Conservation (phyloP, 2,888 invertebrate species). For the Ypsolopha sequella region DNA sequence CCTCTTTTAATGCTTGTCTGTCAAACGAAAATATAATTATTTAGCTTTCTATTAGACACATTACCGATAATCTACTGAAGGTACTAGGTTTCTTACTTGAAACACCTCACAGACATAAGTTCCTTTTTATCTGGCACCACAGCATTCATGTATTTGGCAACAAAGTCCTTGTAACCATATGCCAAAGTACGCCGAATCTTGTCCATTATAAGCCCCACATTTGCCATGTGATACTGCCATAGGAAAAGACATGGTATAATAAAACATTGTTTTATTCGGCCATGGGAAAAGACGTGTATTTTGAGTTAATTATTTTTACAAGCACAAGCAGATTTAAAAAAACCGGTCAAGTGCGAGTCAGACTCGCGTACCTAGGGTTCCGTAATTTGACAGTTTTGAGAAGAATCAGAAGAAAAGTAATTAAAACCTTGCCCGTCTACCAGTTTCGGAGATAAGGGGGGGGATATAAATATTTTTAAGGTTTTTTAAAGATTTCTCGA, state of each 20-base stretch:
- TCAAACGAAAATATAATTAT: constrained; percentile 16
- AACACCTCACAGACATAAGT: constrained; percentile 54
- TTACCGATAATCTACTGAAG: not conserved
- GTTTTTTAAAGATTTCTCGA: too few species aligned
- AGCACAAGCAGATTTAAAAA: too few species aligned
- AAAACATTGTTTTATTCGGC: too few species aligned
- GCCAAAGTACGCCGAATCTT: constrained; percentile 79
- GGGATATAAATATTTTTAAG: too few species aligned
- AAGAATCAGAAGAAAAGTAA: too few species aligned
- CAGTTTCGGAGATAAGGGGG: too few species aligned
- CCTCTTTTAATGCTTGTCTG: constrained; percentile 75
- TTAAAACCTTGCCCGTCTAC: too few species aligned
- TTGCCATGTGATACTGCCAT: constrained; percentile 80
- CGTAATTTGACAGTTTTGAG: too few species aligned
- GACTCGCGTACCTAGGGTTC: too few species aligned
- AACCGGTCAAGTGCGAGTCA: not conserved
- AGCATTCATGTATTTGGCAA: constrained; percentile 74
- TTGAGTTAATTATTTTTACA: too few species aligned
- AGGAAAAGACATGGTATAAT: constrained; percentile 5
- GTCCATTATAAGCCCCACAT: constrained; percentile 78
- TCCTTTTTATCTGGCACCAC: constrained; percentile 42
- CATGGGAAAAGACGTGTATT: constrained; percentile 11
- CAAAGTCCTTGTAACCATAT: constrained; percentile 80
- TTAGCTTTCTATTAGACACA: not conserved
- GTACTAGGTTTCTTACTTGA: constrained; percentile 37